phyloP scores from a whole-genome alignment of 2,797 vertebrate species.

The Anguilla marmorata region DNA sequence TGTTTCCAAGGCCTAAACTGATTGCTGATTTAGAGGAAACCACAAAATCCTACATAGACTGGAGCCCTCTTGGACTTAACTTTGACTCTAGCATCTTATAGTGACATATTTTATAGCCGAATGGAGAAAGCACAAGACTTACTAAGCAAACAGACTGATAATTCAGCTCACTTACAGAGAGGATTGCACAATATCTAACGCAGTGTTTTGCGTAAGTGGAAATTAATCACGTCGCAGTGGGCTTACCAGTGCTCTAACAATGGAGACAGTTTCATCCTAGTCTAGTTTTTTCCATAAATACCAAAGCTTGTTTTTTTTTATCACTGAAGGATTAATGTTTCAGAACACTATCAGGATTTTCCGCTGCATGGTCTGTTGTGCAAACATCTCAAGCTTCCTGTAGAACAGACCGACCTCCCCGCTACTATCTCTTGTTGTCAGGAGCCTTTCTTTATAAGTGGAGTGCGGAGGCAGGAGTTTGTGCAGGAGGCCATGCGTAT shows the following conservation, averaged over 20 bases:
- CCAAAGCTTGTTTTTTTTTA: not conserved
- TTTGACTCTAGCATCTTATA: not conserved
- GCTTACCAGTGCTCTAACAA: not conserved
- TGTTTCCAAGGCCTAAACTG: not conserved
- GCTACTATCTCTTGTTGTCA: not conserved
- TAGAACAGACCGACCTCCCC: not conserved
- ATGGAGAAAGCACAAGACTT: not conserved
- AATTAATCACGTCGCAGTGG: not conserved
- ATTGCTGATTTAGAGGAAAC: not conserved
- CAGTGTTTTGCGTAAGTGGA: not conserved
- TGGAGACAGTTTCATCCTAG: not conserved
- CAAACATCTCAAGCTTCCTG: not conserved
- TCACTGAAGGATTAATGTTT: not conserved
- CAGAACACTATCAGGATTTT: not conserved
- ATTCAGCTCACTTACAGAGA: not conserved
- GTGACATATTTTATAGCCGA: not conserved
- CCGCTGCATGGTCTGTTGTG: not conserved
- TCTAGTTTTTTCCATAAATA: not conserved
- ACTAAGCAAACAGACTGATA: not conserved
- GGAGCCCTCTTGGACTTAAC: not conserved
- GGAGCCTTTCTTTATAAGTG: not conserved
- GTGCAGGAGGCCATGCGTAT: not conserved
- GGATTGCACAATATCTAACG: not conserved
- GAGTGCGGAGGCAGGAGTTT: not conserved
- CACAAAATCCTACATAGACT: not conserved